Percentiles rank a stretch among this genome's conserved stretches.
Conservation (phyloP, 2,113 vertebrate species). For the Pygathrix nemaeus region DNA sequence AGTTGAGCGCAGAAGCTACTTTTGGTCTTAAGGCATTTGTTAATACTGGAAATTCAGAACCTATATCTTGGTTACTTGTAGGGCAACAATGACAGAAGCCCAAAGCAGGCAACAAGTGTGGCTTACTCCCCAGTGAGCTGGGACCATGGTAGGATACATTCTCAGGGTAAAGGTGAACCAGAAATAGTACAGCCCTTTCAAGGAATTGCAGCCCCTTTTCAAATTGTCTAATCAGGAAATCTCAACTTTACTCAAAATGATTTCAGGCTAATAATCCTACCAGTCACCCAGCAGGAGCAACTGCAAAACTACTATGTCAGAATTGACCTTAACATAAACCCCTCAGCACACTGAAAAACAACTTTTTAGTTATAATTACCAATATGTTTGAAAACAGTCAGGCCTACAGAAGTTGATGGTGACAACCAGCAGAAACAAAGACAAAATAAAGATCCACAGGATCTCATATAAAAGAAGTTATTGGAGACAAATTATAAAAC, state of each 20-base stretch:
- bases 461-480: neutral
- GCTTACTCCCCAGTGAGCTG: neutral
- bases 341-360: neutral
- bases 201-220: neutral
- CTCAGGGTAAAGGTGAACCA: neutral
- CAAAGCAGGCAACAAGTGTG: neutral
- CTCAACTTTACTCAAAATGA: neutral
- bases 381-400: neutral
- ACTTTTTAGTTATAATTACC: neutral
- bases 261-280: neutral
- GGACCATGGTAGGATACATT: neutral
- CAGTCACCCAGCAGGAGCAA: neutral
- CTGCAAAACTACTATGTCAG: neutral
- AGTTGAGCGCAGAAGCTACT: neutral
- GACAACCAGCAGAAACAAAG: neutral
- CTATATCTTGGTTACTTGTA: fast-evolving
- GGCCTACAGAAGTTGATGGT: neutral
- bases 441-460: neutral
- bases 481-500: neutral
- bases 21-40: no score
- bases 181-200: neutral
- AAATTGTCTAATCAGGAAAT: neutral
- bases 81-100: neutral
- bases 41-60: neutral
- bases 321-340: neutral